phyloP scores from a whole-genome alignment of 2,113 vertebrate species.

The Vulpes lagopus region DNA sequence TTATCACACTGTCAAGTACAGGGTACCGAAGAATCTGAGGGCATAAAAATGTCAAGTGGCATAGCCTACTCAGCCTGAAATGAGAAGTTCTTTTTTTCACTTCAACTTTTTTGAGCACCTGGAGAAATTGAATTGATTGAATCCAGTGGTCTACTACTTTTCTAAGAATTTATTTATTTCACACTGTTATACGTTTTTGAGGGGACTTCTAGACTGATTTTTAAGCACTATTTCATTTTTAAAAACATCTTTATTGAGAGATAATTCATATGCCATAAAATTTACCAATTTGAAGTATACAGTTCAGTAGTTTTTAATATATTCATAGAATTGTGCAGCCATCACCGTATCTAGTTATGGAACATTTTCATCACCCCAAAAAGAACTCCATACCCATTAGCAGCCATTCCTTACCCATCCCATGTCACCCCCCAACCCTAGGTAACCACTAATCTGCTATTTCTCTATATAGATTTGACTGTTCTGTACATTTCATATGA shows the following conservation, averaged over 20 bases:
- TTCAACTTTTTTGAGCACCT: neutral
- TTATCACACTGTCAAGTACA: neutral
- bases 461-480: neutral
- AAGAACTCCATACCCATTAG: neutral
- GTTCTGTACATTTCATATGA: neutral
- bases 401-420: neutral
- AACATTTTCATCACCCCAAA: neutral
- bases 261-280: neutral
- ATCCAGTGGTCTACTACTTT: neutral
- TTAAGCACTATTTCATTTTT: neutral
- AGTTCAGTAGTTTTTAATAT: neutral
- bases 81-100: neutral
- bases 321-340: neutral
- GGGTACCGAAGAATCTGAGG: neutral
- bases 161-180: neutral
- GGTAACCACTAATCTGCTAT: neutral
- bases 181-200: neutral
- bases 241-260: neutral
- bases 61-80: neutral
- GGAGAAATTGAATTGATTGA: neutral
- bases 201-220: neutral
- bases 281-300: neutral
- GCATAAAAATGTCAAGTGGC: neutral
- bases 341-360: neutral
- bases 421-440: neutral